A percentile compares a stretch with the other conserved stretches of the same genome.
phyloP scores from a whole-genome alignment of 2,113 vertebrate species.

The Scortum barcoo region DNA sequence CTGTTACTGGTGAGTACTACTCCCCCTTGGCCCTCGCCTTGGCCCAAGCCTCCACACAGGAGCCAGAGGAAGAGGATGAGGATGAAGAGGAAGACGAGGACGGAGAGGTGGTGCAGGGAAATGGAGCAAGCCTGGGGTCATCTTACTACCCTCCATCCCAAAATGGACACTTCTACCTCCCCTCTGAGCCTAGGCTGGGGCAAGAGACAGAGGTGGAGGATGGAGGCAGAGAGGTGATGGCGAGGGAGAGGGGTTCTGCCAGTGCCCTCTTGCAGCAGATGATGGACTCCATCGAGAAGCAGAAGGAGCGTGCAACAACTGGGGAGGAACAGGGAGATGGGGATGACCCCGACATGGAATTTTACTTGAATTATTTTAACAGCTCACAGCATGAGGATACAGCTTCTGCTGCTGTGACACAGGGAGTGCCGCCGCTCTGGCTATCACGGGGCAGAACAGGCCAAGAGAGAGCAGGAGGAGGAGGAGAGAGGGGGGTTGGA shows the following conservation, averaged over 20 bases:
- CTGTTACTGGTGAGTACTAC: slow-evolving; percentile 79
- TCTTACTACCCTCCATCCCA: slow-evolving; percentile 87
- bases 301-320: slow-evolving; percentile 79
- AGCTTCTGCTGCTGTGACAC: slow-evolving; percentile 80
- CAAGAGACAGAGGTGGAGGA: slow-evolving; percentile 83
- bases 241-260: slow-evolving; percentile 88
- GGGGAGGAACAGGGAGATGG: slow-evolving; percentile 89
- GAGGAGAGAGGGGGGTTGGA: slow-evolving; percentile 46
- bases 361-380: slow-evolving; percentile 99
- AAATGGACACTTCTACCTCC: slow-evolving; percentile 89
- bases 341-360: slow-evolving; percentile 95
- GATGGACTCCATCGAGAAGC: slow-evolving; percentile 92
- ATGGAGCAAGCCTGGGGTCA: slow-evolving; percentile 73
- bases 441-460: slow-evolving; percentile 74
- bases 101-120: slow-evolving; percentile 71
- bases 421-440: slow-evolving; percentile 92
- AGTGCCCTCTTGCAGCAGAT: slow-evolving; percentile 95
- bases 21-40: slow-evolving; percentile 79
- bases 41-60: slow-evolving; percentile 75
- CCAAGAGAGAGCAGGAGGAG: slow-evolving; percentile 73
- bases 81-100: slow-evolving; percentile 89
- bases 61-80: slow-evolving; percentile 89
- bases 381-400: slow-evolving; percentile 87
- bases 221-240: slow-evolving; percentile 73
- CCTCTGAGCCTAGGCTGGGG: slow-evolving; percentile 81